Evolutionary conservation across 2,797 vertebrate species (phyloP).

Genomic region (Megalops cyprinoides): DNA sequence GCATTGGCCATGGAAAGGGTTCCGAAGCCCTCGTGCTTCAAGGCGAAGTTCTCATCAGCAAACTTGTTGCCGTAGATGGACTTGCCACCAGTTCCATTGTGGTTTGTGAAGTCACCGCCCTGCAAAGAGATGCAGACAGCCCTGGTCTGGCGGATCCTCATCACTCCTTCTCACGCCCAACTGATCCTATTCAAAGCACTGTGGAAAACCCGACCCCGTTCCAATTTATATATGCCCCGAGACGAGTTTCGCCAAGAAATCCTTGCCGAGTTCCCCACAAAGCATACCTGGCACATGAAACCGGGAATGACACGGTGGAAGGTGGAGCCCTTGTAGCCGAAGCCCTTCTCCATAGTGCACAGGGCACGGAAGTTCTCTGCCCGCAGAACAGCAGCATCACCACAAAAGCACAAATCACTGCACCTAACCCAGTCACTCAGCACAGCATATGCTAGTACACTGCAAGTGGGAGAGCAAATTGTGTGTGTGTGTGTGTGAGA

Average conservation of each 20-base stretch:
- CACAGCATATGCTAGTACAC: neutral
- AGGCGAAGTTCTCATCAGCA: slow-evolving; percentile 87
- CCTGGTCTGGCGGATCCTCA: neutral
- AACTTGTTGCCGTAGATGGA: slow-evolving; percentile 94
- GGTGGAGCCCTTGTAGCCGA: slow-evolving; percentile 71
- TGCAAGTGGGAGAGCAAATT: neutral
- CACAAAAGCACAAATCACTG: neutral
- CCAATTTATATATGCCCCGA: neutral
- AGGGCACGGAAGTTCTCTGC: slow-evolving; percentile 77
- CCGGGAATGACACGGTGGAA: slow-evolving; percentile 74
- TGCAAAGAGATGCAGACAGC: slow-evolving; percentile 46
- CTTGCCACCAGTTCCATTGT: slow-evolving; percentile 93
- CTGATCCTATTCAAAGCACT: too few species aligned
- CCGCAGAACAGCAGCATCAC: neutral
- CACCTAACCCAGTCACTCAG: neutral
- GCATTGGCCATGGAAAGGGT: slow-evolving; percentile 95
- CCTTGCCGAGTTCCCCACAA: neutral
- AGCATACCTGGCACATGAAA: slow-evolving; percentile 79
- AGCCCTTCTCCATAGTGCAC: slow-evolving; percentile 69
- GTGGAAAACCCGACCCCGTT: neutral
- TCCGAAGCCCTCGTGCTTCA: slow-evolving; percentile 78
- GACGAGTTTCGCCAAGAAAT: neutral
- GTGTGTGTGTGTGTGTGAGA: neutral
- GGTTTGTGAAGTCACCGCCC: slow-evolving; percentile 94
- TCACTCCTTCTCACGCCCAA: too few species aligned